Base-by-base conservation (phyloP, 2,888 invertebrate genomes). In the Cetonia aurata region DNA sequence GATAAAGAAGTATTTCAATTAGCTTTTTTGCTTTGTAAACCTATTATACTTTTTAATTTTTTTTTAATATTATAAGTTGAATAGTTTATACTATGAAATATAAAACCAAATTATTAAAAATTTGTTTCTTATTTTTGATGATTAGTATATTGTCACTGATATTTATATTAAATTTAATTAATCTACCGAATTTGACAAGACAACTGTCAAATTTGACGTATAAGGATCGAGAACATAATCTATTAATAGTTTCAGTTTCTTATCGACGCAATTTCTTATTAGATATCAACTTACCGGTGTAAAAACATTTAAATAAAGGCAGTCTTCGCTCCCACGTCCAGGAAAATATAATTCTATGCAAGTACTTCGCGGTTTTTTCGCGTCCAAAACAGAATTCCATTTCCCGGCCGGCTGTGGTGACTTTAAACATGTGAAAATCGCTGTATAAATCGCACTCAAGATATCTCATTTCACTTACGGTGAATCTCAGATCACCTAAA, bases 401-500 rank as follows among this genome's bases (percentile, higher is more conserved):
- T 55, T 65, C 17, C 69, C 46, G 6, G 68, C 55, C 2, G 69
- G 56, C 12, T 70, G 65, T 8, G 73, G 73, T 6, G 71, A 42
- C 73, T 73, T 33, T 44, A 56, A 56, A 37, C 1, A 44, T 3
- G 44, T 44, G 10, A 44, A 44, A 10, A 44, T 44, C 12, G 13
- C 12, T 44, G 6, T 17, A n/a, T 15, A 15, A 48, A 13, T 10
- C 17, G 13, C 13, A n/a, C 10, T 44, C 13, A 3, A 15, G 17
- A 50, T n/a, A 6, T 33, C 13, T 48, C n/a, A 1, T 48, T 50
- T 48, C 48, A 57, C 55, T 68, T 71, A 73, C 73, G n/a, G 60
- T 69, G 60, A 73, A 73, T 67, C 73, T 65, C 17, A 69, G 67
- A 19, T 71, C 42, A 9, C 67, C 70, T 25, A 73, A 17, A 15